Base-by-base conservation (phyloP, 1,140 invertebrate genomes). In the Bathynomus jamesi region DNA sequence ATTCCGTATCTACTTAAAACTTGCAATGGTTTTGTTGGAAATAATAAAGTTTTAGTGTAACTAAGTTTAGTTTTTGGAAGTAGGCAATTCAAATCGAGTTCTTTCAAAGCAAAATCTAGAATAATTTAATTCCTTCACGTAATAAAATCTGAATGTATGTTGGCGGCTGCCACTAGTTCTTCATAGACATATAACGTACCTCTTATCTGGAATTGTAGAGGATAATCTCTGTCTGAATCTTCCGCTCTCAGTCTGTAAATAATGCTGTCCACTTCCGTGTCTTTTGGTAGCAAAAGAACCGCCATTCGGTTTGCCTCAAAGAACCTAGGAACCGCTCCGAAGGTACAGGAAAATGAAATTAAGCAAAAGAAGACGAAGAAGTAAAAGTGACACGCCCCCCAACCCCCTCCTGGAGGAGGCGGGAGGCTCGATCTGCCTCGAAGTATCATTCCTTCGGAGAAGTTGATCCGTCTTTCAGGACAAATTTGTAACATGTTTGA, bases 201-300 rank as follows among this genome's bases (percentile, higher is more conserved):
- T 61, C 53, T 53, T 21, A 69, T 61, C 4, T 28, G 28, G 27
- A 69, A 69, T 4, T n/a, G 25, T 1, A 69, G 53, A 61, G 67
- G 67, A 61, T 69, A 69, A 30, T 69, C 67, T 27, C 62, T 69
- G 11, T 69, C 67, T 0, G 67, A 53, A 30, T 69, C 67, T 11
- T 53, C 28, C 3, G 67, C 67, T 2, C 67, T 27, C 1, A 69
- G 67, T 10, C 67, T 32, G 46, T 69, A 69, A 10, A 69, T 60
- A 60, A 69, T 69, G 27, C 46, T 69, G 13, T 61, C 67, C 40
- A 69, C 53, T 11, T 28, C 27, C 11, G 67, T 69, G 53, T 69
- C 67, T 8, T 27, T 11, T 11, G 67, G 67, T 10, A 69, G 67
- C 4, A 53, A n/a, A 10, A 69, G 28, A 13, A 0, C 25, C 5